Conservation (phyloP, 2,888 invertebrate species). For the Holacanthella duospinosa region DNA sequence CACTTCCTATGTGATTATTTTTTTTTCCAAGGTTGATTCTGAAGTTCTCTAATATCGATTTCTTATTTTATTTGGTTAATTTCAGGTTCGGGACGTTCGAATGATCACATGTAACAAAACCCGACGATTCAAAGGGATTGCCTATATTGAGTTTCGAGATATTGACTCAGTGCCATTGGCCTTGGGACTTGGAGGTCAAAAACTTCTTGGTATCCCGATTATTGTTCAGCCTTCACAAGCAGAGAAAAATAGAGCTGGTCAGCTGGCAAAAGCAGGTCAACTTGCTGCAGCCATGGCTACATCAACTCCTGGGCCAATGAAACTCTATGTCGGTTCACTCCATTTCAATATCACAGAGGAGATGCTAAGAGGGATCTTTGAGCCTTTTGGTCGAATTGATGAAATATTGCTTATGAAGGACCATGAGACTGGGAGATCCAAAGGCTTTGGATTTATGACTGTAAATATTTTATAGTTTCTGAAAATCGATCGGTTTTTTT, state of each 20-base stretch:
- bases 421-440: constrained; percentile 84
- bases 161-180: constrained; percentile 94
- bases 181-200: constrained; percentile 88
- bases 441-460: constrained; percentile 95
- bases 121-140: constrained; percentile 94
- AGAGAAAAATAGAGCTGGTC: constrained; percentile 81
- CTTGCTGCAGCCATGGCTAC: constrained; percentile 58
- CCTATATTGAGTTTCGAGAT: constrained; percentile 98
- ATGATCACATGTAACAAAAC: constrained; percentile 99
- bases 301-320: constrained; percentile 85
- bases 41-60: not conserved
- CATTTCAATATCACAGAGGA: constrained; percentile 99
- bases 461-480: constrained; percentile 50
- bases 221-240: constrained; percentile 97
- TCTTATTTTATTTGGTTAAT: constrained; percentile 19
- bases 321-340: constrained; percentile 91
- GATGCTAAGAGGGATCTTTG: constrained; percentile 96
- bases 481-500: not conserved
- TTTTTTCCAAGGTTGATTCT: not conserved
- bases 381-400: constrained; percentile 95
- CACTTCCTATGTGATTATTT: not conserved
- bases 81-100: constrained; percentile 74
- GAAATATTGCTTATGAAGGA: constrained; percentile 91
- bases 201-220: constrained; percentile 87
- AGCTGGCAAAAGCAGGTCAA: constrained; percentile 46